Evolutionary conservation across 2,797 vertebrate genomes (phyloP).

Genomic region (Mormyrus hasselquistii): DNA sequence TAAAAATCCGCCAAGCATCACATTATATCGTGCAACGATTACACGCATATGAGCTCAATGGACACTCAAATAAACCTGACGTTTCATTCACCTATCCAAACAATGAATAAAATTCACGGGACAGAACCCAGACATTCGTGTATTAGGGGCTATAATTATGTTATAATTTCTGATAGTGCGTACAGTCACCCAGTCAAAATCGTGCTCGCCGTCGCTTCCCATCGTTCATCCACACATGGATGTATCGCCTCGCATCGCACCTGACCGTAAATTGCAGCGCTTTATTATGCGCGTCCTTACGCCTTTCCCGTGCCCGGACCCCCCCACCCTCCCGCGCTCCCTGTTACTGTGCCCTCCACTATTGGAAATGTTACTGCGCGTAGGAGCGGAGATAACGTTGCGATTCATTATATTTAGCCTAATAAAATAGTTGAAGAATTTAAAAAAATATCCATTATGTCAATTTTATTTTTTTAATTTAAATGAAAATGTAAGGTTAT

Average conservation of each 20-base stretch:
- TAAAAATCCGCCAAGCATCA: not conserved
- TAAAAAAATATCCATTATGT: not conserved
- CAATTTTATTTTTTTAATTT: not conserved
- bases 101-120: not conserved
- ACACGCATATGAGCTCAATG: not conserved
- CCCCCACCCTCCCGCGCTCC: too few species aligned
- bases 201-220: not conserved
- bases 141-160: not conserved
- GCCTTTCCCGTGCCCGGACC: too few species aligned
- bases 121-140: not conserved
- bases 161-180: not conserved
- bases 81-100: not conserved
- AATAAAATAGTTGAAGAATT: not conserved
- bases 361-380: not conserved
- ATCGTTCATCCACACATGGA: not conserved
- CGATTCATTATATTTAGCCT: not conserved
- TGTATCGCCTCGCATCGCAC: not conserved
- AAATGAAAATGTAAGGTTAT: not conserved
- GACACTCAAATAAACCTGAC: not conserved
- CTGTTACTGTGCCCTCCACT: not conserved
- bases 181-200: too few species aligned
- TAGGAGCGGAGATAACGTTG: not conserved
- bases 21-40: not conserved
- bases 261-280: not conserved
- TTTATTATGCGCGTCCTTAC: not conserved